Base-by-base conservation (phyloP, 2,888 invertebrate species). In the Keiferia lycopersicella region DNA sequence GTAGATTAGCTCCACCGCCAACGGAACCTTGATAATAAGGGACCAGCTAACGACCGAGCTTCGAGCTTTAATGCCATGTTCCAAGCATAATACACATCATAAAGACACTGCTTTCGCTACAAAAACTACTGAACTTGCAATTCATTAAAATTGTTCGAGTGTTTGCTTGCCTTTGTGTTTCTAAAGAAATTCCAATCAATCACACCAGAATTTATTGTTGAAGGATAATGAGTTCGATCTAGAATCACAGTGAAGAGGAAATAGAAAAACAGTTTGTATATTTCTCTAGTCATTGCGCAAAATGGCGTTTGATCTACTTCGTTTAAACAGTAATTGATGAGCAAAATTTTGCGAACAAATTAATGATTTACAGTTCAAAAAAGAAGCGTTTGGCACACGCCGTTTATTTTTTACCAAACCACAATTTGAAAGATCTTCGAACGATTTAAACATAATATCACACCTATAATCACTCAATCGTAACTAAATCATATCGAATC, bases 401-500 rank as follows among this genome's bases (percentile, higher is more conserved):
- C 45, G 45, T 53, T 53, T 12, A 30, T 26, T 53, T 20, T 53
- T 20, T 22, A n/a, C n/a, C 18, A 8, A 56, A 30, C 34, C 16
- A 56, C 56, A 56, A 34, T 16, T 56, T 30, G 26, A 34, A 58
- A 38, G 39, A 39, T 11, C 20, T 39, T 39, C 1, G 8, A 8
- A 34, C 3, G 34, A 34, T 34, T 7, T 34, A 34, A 34, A 34
- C 34, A 34, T 34, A 39, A 18, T 39, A 39, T 39, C 58, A 26
- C 10, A 58, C 39, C 58, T 14, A 58, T 57, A 34, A 11, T 62
- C 48, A 63, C 56, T 62, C 41, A 62, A 2, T 53, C 22, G 38
- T 48, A 61, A 51, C 39, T 58, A 61, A 62, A 63, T 68, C 67
- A 62, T 69, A 64, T 51, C 66, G 65, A 68, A 69, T 69, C 69